Evolutionary conservation across 2,888 invertebrate genomes (phyloP), one percentile per base, ranked within the genome.

Genomic region (Drosophila mercatorum): DNA sequence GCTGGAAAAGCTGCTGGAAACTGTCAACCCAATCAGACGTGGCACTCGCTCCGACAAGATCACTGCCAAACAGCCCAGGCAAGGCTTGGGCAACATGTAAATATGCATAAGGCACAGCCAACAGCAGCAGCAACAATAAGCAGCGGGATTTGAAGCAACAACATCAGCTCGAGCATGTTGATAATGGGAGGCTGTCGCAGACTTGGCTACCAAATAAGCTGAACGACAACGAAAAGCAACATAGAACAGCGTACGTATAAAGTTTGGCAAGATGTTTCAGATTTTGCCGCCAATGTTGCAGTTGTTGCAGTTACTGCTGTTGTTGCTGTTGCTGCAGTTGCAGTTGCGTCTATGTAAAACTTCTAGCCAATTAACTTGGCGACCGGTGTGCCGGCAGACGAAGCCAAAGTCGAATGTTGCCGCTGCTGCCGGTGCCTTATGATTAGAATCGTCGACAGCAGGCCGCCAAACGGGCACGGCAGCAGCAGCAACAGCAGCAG

Each of bases 391-490:
- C 52, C 53, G 64, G 79, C 66, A 71, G 71, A 67, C 62, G 78
- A 55, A 56, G 81, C 67, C 41, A 51, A 63, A 56, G 43, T 34
- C 56, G 56, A 67, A 47, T 61, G 49, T 52, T 68, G 38, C 38
- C n/a, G 34, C 12, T 58, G 36, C 51, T 22, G 47, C 76, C 63
- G 71, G 88, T 88, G 88, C 87, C 88, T 85, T 85, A 88, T 85
- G 85, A 86, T 86, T 86, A 88, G 87, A 88, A 86, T 86, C 85
- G 89, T 83, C 86, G 83, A 75, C 78, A 78, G 86, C 64, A 75
- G 79, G 78, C 85, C 77, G 80, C 84, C 74, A 84, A 81, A 79
- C 79, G 71, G 82, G 78, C 72, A 85, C 81, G 51, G 69, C 80
- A 71, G 49, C 61, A 58, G 26, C 46, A 46, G 26, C 64, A 61